Evolutionary conservation across 2,113 vertebrate genomes (phyloP), one percentile per base, ranked within the genome.

Genomic region (Taurulus bubalis): DNA sequence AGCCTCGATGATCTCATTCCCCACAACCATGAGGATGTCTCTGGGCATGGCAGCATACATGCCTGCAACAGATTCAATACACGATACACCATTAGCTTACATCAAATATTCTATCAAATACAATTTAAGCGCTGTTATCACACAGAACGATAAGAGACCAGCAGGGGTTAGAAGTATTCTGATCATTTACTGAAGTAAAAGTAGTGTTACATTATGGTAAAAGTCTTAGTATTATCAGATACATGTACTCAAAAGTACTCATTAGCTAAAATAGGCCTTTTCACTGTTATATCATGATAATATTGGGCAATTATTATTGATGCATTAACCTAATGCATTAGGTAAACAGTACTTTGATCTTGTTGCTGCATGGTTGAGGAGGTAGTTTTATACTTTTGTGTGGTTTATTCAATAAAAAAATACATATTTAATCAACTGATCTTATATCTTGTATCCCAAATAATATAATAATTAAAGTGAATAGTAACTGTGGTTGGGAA

Each of bases 11-110:
- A 99, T 99, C 92, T 99, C 98, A 64, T 98, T 98, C 26, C 98
- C 98, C 84, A 99, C 96, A 24, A 99, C 97, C 40, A 99, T 77
- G 8, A 99, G 94, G 91, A 99, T 99, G 93, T 99, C 98, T 89
- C 98, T 95, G 8, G 98, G 98, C 98, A 99, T 99, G 20, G 98
- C 98, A 53, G 96, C 95, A n/a, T 99, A 99, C 95, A 99, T 96
- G 85, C 98, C 98, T 99, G 55, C 26, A 85, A 71, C 42, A 81
- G 76, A 82, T 40, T 42, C 9, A 65, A 58, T 34, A 34, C 34
- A 34, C 6, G 49, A 34, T 5, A 70, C 11, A 47, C 0, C 1
- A 7, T 80, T 7, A 66, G 30, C 38, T 75, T 40, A 30, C 22
- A 38, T 16, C 8, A 8, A 80, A 49, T 26, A 62, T 26, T 4